A percentile compares a stretch with the other conserved stretches of the same genome.
phyloP scores from a whole-genome alignment of 2,888 invertebrate species.

The Fragum whitleyi region DNA sequence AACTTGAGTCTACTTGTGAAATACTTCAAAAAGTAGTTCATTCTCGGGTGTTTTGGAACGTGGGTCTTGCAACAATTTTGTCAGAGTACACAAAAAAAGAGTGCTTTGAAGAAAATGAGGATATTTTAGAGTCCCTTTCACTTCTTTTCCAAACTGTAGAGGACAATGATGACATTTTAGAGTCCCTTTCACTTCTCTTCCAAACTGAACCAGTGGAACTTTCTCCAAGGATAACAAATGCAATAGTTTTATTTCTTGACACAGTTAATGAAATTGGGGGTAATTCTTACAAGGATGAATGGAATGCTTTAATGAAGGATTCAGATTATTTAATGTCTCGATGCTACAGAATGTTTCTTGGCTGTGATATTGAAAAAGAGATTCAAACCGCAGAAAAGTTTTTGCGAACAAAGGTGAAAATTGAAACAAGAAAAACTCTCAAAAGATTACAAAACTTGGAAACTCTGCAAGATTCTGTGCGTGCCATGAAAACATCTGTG shows the following conservation, averaged over 20 bases:
- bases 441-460: slow-evolving; percentile 13
- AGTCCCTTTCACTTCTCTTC: not conserved
- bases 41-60: slow-evolving; percentile 45
- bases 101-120: too few relatives aligned
- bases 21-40: not conserved
- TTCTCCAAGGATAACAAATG: too few relatives aligned
- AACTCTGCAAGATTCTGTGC: slow-evolving; percentile 9
- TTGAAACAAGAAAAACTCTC: not conserved
- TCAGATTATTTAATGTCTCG: not conserved
- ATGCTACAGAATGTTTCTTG: slow-evolving; percentile 34
- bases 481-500: slow-evolving; percentile 22
- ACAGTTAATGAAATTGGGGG: not conserved
- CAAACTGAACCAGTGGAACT: not conserved
- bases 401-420: not conserved
- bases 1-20: not conserved
- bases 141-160: not conserved
- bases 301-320: not conserved
- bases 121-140: too few relatives aligned
- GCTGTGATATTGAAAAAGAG: slow-evolving; percentile 27
- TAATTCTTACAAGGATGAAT: not conserved
- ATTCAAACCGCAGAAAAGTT: slow-evolving; percentile 22
- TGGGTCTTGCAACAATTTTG: not conserved
- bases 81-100: too few relatives aligned
- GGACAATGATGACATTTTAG: not conserved
- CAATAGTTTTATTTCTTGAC: too few relatives aligned